Evolutionary conservation across 2,797 vertebrate genomes (phyloP).

Genomic region (Ataeniobius toweri): DNA sequence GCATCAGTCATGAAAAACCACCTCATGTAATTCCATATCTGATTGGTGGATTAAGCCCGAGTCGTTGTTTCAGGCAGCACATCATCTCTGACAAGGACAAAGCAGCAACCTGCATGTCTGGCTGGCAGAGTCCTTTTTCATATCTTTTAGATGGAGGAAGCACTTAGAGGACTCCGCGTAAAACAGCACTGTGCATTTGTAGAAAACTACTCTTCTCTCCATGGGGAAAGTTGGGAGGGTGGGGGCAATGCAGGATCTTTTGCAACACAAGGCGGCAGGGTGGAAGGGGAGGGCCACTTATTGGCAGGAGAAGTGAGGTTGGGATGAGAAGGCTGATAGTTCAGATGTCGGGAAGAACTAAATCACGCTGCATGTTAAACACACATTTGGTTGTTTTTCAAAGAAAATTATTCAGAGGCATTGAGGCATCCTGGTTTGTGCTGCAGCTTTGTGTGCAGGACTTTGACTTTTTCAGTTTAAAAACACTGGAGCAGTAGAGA

Average conservation of each 20-base stretch:
- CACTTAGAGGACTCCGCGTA: slow-evolving; percentile 65
- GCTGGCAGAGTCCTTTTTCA: slow-evolving; percentile 44
- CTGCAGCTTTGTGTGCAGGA: slow-evolving; percentile 1
- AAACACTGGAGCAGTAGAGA: slow-evolving; percentile 7
- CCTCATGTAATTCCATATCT: slow-evolving; percentile 26
- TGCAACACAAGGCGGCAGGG: slow-evolving; percentile 44
- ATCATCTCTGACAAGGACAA: slow-evolving; percentile 57
- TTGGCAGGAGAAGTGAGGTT: slow-evolving; percentile 41
- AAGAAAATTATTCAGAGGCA: background rate
- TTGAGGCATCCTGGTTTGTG: slow-evolving; percentile 9
- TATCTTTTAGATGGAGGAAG: slow-evolving; percentile 63
- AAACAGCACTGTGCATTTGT: slow-evolving; percentile 55
- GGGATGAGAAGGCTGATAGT: slow-evolving; percentile 39
- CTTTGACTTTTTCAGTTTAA: slow-evolving; percentile 8
- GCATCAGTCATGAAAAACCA: slow-evolving; percentile 24
- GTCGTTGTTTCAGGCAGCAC: slow-evolving; percentile 28
- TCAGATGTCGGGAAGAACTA: slow-evolving; percentile 29
- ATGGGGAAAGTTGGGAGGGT: slow-evolving; percentile 32
- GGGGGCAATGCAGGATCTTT: slow-evolving; percentile 48
- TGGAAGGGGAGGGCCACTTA: slow-evolving; percentile 23
- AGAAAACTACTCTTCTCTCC: slow-evolving; percentile 61
- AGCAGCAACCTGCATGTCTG: slow-evolving; percentile 56
- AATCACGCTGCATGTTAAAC: slow-evolving; percentile 7
- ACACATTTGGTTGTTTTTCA: slow-evolving; percentile 12
- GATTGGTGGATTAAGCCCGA: slow-evolving; percentile 41